phyloP scores from a whole-genome alignment of 1,140 invertebrate genomes.

The Diachasmimorpha longicaudata region DNA sequence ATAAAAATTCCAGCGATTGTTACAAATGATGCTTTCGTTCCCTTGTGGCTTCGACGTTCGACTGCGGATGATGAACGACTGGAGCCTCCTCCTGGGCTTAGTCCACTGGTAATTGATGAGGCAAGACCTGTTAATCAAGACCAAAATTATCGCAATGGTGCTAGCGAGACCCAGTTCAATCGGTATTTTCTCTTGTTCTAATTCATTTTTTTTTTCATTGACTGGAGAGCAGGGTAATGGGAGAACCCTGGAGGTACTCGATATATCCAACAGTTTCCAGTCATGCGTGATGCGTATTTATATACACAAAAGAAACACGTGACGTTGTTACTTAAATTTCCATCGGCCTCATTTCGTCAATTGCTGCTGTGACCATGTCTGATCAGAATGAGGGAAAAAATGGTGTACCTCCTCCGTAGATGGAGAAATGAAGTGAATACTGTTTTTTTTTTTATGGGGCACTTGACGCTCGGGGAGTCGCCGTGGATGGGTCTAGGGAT shows the following conservation, averaged over 20 bases:
- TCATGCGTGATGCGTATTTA: neutral
- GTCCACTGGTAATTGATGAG: neutral
- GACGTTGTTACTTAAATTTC: neutral
- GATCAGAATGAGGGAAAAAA: neutral
- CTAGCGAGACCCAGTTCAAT: neutral
- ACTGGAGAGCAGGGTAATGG: too few relatives aligned
- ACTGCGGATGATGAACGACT: neutral
- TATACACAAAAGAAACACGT: neutral
- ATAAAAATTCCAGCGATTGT: too few relatives aligned
- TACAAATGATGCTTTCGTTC: too few relatives aligned
- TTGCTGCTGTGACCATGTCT: neutral
- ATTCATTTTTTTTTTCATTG: neutral
- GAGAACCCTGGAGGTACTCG: neutral
- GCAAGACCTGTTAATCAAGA: constrained; percentile 13
- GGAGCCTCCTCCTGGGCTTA: neutral
- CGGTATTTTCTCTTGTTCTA: neutral
- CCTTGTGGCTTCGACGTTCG: neutral
- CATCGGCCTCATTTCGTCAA: neutral
- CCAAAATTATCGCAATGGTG: constrained; percentile 14
- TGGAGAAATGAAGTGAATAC: neutral
- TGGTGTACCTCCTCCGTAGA: neutral
- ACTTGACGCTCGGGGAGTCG: too few relatives aligned
- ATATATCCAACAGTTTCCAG: neutral
- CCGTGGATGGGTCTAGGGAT: constrained; percentile 13
- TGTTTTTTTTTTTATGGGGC: neutral